phyloP scores from a whole-genome alignment of 1,140 invertebrate genomes.

The Trigoniulus corallinus region DNA sequence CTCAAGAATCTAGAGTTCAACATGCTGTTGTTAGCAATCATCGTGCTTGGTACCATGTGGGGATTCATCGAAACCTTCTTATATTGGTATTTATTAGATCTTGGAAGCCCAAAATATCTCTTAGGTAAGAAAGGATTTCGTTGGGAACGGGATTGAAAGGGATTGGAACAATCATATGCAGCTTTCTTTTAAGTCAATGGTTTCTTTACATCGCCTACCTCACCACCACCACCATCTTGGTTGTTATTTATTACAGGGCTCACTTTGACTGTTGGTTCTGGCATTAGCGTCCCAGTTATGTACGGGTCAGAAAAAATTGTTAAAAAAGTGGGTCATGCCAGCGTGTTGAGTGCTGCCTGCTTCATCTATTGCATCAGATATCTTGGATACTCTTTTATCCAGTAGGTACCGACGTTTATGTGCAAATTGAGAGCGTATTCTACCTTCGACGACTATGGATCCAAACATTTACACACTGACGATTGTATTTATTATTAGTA shows the following conservation, averaged over 20 bases:
- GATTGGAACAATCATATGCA: not conserved
- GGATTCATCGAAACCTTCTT: constrained; percentile 70
- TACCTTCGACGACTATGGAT: no score
- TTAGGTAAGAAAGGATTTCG: constrained; percentile 37
- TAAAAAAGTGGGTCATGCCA: constrained; percentile 57
- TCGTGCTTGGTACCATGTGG: constrained; percentile 57
- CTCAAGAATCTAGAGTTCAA: constrained; percentile 47
- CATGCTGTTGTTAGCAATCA: constrained; percentile 52
- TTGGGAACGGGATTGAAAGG: not conserved
- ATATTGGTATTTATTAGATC: constrained; percentile 48
- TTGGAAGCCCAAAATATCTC: constrained; percentile 58
- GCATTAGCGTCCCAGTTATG: constrained; percentile 61
- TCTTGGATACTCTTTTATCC: constrained; percentile 64
- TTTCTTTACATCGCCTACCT: not conserved
- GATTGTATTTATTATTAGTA: constrained; percentile 29
- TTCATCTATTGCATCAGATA: constrained; percentile 60
- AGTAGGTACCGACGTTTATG: no score
- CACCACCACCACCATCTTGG: not conserved
- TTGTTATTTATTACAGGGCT: constrained; percentile 35
- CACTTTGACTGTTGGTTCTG: constrained; percentile 58
- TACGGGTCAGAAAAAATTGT: constrained; percentile 62
- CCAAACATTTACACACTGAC: no score
- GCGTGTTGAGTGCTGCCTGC: constrained; percentile 60
- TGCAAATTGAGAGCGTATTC: no score
- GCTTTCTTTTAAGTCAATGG: not conserved